phyloP scores from a whole-genome alignment of 2,888 invertebrate species.

The Tigriopus californicus region DNA sequence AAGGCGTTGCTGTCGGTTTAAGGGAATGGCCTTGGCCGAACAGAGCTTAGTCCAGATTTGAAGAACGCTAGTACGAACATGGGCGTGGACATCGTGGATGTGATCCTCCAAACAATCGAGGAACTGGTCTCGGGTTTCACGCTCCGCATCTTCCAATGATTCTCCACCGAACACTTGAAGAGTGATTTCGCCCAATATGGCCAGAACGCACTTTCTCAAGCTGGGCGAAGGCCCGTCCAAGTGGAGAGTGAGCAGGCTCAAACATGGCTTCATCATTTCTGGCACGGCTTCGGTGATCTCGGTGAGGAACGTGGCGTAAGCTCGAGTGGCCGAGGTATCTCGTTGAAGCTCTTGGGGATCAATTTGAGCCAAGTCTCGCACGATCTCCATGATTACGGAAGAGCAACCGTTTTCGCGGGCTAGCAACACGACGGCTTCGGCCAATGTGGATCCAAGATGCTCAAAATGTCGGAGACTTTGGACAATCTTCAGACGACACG shows the following conservation, averaged over 20 bases:
- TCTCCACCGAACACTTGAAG: slow-evolving; percentile 48
- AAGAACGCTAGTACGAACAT: slow-evolving; percentile 61
- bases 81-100: slow-evolving; percentile 60
- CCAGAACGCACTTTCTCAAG: slow-evolving; percentile 58
- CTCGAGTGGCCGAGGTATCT: slow-evolving; percentile 27
- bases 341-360: slow-evolving; percentile 38
- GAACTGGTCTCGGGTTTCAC: slow-evolving; percentile 52
- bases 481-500: slow-evolving; percentile 25
- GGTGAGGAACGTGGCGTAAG: slow-evolving; percentile 38
- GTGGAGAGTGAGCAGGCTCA: slow-evolving; percentile 13
- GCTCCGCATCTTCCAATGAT: slow-evolving; percentile 44
- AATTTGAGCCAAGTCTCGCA: slow-evolving; percentile 50
- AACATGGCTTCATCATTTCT: background rate
- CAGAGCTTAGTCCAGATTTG: slow-evolving; percentile 65
- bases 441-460: slow-evolving; percentile 45
- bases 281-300: slow-evolving; percentile 44
- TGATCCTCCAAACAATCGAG: slow-evolving; percentile 60
- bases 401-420: slow-evolving; percentile 45
- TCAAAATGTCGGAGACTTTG: slow-evolving; percentile 57
- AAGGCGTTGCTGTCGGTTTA: slow-evolving; percentile 45
- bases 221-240: slow-evolving; percentile 32
- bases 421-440: slow-evolving; percentile 48
- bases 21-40: slow-evolving; percentile 55
- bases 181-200: slow-evolving; percentile 61
- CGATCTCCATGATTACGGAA: slow-evolving; percentile 49